Base-by-base conservation (phyloP, 1,140 invertebrate species). In the Drosophila arizonae region DNA sequence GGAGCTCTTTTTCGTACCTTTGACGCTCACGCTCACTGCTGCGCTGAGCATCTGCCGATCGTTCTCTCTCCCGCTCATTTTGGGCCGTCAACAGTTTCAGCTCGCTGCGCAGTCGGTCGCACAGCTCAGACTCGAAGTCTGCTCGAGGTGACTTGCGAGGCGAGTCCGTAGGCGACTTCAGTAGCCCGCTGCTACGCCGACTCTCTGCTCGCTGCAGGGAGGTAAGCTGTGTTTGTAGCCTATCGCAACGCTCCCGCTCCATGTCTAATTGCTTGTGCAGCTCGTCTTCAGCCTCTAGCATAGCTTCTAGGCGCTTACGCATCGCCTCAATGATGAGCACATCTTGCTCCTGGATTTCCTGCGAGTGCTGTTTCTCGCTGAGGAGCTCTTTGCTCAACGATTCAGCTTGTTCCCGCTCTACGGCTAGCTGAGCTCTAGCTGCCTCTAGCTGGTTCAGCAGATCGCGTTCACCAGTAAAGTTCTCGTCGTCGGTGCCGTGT, bases 321-420 rank as follows among this genome's bases (percentile, higher is more conserved):
- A 95, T 92, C 41, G 94, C 93, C 78, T 94, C 92, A 60, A 95
- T 94, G 70, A 95, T 93, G 64, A 93, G 92, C 1, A 94, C 92
- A 84, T 95, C 94, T 87, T 94, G 93, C 43, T 93, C 92, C 90
- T 94, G 92, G 13, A 93, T 92, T 9, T 93, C 88, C 13, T 92
- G 90, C 13, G 92, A 92, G 26, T 89, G 86, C 61, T 92, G 92
- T 43, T 93, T 93, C 15, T 93, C 92, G 17, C 93, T 90, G 3
- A 93, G 92, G 6, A 95, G 55, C 28, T 91, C 92, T 17, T 92
- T 88, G 10, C 90, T 91, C 5, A 95, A 61, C 28, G 93, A 91
- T 6, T 92, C 84, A 39, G 88, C 92, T 43, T 94, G 93, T 0
- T 90, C 91, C 3, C 91, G 75, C 41, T 93, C 91, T 9, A 92